Evolutionary conservation across 2,888 invertebrate species (phyloP), one percentile per base, ranked within the genome.

Genomic region (Acleris sparsana): DNA sequence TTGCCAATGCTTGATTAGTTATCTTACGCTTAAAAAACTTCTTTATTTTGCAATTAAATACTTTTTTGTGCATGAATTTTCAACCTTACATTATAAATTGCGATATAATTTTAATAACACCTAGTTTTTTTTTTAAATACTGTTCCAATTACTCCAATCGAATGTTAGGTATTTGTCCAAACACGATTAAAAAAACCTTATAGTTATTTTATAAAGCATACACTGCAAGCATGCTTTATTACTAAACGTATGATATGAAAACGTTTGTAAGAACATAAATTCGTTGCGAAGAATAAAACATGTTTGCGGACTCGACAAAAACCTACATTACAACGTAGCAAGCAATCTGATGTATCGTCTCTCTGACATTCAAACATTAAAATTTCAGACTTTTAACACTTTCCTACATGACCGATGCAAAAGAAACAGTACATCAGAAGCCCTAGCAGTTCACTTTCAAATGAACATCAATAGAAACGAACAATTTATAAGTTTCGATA

Each of bases 41-140:
- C 72, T 71, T 68, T 70, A 71, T 72, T 71, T 72, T 71, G 74
- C 79, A 79, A 79, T 84, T 88, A 86, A 86, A 88, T 85, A 87
- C 75, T 77, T 86, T 48, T 84, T 90, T 91, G 91, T 91, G 91
- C 90, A 85, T 79, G 76, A 84, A 78, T 81, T 80, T n/a, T 80
- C 79, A 76, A 80, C 70, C 86, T 88, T 88, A 88, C 60, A 65
- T 67, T 63, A 74, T 72, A 78, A 80, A 80, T 69, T 83, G 82
- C 80, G 78, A 76, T 84, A 80, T 77, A 80, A 78, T 79, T 80
- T 77, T 64, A 77, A 75, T 78, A 83, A 78, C 79, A 76, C 72
- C 83, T 85, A 82, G 72, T 74, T 70, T 55, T 73, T 70, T n/a
- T 59, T 77, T 79, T 79, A 84, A 86, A 87, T 86, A 86, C 85